phyloP scores from a whole-genome alignment of 1,140 invertebrate genomes.

The Drosophila asahinai region DNA sequence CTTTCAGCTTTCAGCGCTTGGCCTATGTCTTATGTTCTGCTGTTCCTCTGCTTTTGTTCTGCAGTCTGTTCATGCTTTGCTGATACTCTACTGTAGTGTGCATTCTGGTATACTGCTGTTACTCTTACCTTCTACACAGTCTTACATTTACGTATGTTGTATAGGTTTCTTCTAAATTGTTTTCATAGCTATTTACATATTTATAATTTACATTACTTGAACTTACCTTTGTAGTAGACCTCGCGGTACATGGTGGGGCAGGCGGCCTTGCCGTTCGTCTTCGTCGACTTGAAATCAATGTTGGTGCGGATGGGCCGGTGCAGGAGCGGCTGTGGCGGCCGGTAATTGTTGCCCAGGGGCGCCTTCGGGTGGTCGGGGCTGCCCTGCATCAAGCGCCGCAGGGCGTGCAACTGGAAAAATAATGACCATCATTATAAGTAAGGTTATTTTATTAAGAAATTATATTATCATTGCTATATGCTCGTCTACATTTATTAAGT shows the following conservation, averaged over 20 bases:
- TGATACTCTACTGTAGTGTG: too few relatives aligned
- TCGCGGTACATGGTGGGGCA: slow-evolving; percentile 95
- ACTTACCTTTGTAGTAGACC: slow-evolving; percentile 92
- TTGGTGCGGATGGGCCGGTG: slow-evolving; percentile 97
- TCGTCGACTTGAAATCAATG: slow-evolving; percentile 95
- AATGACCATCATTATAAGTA: slow-evolving; percentile 18
- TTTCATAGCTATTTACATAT: not conserved
- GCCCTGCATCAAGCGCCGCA: slow-evolving; percentile 94
- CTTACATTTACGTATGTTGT: not conserved
- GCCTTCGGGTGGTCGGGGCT: slow-evolving; percentile 93
- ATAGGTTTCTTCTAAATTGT: too few relatives aligned
- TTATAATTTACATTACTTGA: not conserved
- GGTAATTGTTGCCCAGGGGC: slow-evolving; percentile 96
- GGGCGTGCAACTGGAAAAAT: slow-evolving; percentile 90
- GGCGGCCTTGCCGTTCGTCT: slow-evolving; percentile 90
- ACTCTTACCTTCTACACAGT: too few relatives aligned
- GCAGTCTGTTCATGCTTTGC: too few relatives aligned
- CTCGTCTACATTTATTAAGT: too few relatives aligned
- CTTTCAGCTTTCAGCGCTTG: too few relatives aligned
- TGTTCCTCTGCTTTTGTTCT: too few relatives aligned
- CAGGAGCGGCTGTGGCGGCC: slow-evolving; percentile 95
- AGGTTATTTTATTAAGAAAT: too few relatives aligned
- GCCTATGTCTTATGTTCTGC: too few relatives aligned
- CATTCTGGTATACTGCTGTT: too few relatives aligned
- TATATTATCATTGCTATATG: too few relatives aligned